These are phyloP conservation scores for Otus sunia DNA, from an alignment of 2,113 vertebrate species.

Conservation along the genomic window DNA sequence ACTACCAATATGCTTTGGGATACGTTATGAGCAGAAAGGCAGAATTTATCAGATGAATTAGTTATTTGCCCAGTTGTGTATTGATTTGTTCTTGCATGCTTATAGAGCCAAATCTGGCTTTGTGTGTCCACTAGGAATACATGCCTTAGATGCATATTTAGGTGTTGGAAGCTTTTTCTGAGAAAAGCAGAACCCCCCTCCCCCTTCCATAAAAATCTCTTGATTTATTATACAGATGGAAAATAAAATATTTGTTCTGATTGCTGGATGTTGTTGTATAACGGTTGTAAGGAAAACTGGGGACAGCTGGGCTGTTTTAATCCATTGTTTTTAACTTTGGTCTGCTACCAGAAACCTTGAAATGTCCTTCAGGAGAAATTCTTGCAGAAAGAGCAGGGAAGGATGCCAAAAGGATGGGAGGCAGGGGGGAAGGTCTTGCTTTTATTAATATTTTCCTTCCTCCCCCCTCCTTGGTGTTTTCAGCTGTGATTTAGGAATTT, in stretches of 20 bases:
- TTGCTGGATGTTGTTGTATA: background rate
- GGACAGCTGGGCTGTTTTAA: background rate
- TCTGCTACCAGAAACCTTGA: conserved; percentile 36
- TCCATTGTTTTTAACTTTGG: background rate
- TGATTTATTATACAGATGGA: background rate
- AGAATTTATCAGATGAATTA: conserved; percentile 10
- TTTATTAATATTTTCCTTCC: background rate
- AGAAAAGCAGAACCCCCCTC: background rate
- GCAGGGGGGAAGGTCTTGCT: background rate
- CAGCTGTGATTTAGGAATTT: background rate
- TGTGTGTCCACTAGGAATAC: background rate
- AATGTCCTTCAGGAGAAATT: conserved; percentile 19
- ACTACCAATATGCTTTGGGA: conserved; percentile 5
- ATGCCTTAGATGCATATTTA: background rate
- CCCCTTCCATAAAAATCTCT: background rate
- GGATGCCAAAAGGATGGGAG: background rate
- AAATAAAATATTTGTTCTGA: background rate
- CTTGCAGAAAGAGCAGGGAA: background rate
- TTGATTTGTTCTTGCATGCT: background rate
- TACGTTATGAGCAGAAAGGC: background rate
- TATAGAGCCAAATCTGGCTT: background rate
- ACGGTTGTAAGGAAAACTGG: background rate
- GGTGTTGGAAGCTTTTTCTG: background rate
- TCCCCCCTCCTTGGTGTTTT: background rate
- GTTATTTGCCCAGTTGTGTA: background rate